A percentile compares a stretch with the other conserved stretches of the same genome.
phyloP scores from a whole-genome alignment of 2,797 vertebrate species.

The Pampus argenteus region DNA sequence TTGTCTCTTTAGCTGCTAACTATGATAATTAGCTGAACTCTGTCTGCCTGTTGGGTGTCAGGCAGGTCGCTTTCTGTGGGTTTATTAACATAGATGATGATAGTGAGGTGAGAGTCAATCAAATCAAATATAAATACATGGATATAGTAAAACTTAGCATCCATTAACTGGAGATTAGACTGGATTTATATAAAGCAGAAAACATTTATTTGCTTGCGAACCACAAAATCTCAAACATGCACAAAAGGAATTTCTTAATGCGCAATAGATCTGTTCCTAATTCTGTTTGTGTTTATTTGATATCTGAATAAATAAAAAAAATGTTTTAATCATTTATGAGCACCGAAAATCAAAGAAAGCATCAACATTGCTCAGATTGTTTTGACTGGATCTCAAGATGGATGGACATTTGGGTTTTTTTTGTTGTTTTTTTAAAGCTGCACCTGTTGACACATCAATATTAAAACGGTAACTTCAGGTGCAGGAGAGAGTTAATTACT shows the following conservation, averaged over 20 bases:
- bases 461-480: conserved; percentile 24
- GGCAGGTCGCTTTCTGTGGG: no score
- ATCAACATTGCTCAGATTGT: not conserved
- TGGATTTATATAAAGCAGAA: not conserved
- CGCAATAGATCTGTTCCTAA: conserved; percentile 13
- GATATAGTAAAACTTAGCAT: not conserved
- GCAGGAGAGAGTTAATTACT: conserved; percentile 32
- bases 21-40: not conserved
- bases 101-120: not conserved
- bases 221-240: conserved; percentile 14
- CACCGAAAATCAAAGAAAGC: conserved; percentile 10
- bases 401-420: not conserved
- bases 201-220: not conserved
- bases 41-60: not conserved
- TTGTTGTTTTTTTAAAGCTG: not conserved
- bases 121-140: not conserved
- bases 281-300: conserved; percentile 35
- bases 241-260: conserved; percentile 31
- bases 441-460: conserved; percentile 16
- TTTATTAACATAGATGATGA: not conserved
- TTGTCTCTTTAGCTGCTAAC: not conserved
- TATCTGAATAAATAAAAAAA: conserved; percentile 7
- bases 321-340: conserved; percentile 20
- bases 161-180: conserved; percentile 12
- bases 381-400: not conserved